Base-by-base conservation (phyloP, 1,140 invertebrate species). In the Eueides isabella region DNA sequence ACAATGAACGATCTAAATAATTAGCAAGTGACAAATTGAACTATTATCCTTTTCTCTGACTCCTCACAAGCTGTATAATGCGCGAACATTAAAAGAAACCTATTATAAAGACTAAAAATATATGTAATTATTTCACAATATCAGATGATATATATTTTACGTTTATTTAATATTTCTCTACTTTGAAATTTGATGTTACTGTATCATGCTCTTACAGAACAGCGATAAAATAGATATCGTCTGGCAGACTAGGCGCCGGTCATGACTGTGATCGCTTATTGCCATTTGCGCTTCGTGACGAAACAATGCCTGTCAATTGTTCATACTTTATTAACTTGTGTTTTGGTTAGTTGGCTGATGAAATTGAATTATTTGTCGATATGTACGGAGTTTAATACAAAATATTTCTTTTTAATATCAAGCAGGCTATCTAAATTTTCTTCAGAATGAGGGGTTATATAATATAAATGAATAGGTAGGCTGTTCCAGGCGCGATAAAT, bases 251-350 rank as follows among this genome's bases (percentile, higher is more conserved):
- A 33, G 66, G 72, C 72, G 72, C 72, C 72, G 72, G 66, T 41
- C 38, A 63, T 63, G 72, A 68, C 72, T 41, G 31, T 73, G 76
- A 75, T 75, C 67, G 61, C 72, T 48, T 16, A 62, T 41, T 70
- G 63, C 62, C 48, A 67, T 73, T 76, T 70, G 67, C 31, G 55
- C 35, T 75, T 72, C 74, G 67, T 63, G 71, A 76, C 65, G 41
- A 64, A 70, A 78, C 33, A 69, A 67, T 70, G 67, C 1, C 55
- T 38, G 19, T 44, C 55, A 12, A 70, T 70, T 62, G 67, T 61
- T 31, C 44, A 16, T 62, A 33, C 7, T 62, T 70, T 70, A 70
- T 70, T 31, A 62, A 48, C 19, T 68, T 48, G 19, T 31, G 30
- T 62, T 30, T 62, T 70, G 55, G 61, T 35, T 62, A 38, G 12